Evolutionary conservation across 2,888 invertebrate genomes (phyloP).

Genomic region (Tetragnatha montana): DNA sequence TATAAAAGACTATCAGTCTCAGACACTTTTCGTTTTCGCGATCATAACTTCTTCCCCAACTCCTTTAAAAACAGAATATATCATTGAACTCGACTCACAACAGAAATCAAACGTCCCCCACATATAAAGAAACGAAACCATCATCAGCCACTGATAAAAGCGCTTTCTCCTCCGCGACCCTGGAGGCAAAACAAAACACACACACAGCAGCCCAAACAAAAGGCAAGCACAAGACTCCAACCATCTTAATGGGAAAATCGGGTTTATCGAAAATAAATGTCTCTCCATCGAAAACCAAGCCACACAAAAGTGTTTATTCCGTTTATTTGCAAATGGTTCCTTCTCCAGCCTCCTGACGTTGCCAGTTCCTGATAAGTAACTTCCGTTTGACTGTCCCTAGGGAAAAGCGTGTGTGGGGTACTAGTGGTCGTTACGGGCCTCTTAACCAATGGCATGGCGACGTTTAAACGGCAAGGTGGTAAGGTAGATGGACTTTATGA

Average conservation of each 20-base stretch:
- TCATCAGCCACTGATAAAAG: no score
- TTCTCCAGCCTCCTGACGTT: neutral
- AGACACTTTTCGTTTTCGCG: no score
- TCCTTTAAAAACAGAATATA: no score
- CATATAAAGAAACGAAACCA: no score
- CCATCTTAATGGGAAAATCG: neutral
- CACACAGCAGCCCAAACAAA: neutral
- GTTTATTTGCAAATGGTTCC: conserved; percentile 10
- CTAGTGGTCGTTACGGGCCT: conserved; percentile 16
- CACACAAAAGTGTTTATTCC: conserved; percentile 24
- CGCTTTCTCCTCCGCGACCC: no score
- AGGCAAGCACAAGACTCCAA: neutral
- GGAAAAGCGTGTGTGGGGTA: conserved; percentile 21
- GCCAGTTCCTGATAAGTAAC: conserved; percentile 46
- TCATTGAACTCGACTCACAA: no score
- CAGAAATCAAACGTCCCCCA: no score
- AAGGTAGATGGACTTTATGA: no score
- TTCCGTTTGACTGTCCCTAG: conserved; percentile 26
- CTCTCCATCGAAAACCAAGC: neutral
- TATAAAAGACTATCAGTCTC: no score
- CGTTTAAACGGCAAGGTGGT: neutral
- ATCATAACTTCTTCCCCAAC: no score
- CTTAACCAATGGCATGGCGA: conserved; percentile 26
- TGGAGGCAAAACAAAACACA: no score
- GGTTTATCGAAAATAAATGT: neutral